Base-by-base conservation (phyloP, 2,797 vertebrate species). In the Characodon lateralis region DNA sequence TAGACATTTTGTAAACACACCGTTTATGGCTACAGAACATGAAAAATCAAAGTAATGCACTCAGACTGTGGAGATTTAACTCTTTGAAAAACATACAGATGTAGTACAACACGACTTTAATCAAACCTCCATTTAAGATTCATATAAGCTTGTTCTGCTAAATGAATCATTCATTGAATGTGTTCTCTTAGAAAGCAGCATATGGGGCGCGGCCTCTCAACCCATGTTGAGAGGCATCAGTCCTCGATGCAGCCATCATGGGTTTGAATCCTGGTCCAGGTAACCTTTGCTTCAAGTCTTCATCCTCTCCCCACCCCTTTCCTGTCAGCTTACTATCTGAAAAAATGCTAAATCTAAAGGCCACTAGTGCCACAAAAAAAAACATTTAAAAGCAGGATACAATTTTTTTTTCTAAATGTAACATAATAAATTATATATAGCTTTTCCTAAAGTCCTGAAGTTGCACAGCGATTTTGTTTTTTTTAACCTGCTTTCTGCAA, bases 31-130 rank as follows among this genome's bases (percentile, higher is more conserved):
- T 68, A 66, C 18, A 77, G 72, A 73, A 4, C 55, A 77, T 65
- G 13, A 50, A 66, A 53, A 46, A 5, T 2, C 39, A 50, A 16
- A 50, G 48, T 50, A 50, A 16, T 50, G 48, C 48, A 50, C 48
- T 50, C 48, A 61, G 58, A 61, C 14, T 72, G 59, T 26, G 26
- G 78, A 85, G 84, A 88, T 87, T 85, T 84, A 85, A 89, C 72
- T 80, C 58, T 63, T 81, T 69, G 71, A 80, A 35, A 59, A 59
- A 80, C 61, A 8, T 31, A 31, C 26, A 28, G 84, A 78, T 80
- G 74, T 80, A 74, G 73, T 74, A 31, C 31, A 31, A 31, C 31
- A 31, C 31, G 31, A 31, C 31, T 31, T 31, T 31, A 31, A 31
- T 31, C 31, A 31, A 31, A 31, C 14, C 56, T 59, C 9, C 51